A percentile compares a stretch with the other conserved stretches of the same genome.
phyloP scores from a whole-genome alignment of 2,113 vertebrate genomes.

The Choloepus hoffmanni region DNA sequence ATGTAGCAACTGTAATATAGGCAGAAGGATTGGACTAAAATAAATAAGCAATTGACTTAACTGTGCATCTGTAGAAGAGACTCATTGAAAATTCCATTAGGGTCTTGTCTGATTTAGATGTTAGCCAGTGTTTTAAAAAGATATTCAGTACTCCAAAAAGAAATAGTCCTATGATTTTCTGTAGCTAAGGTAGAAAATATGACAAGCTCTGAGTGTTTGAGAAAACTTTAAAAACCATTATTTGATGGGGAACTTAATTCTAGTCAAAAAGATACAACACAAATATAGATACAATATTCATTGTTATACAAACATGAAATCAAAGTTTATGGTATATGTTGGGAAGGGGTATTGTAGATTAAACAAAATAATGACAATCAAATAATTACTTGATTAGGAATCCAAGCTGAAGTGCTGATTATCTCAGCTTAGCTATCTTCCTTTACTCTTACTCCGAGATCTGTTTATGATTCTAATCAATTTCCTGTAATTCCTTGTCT shows the following conservation, averaged over 20 bases:
- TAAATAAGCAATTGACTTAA: not conserved
- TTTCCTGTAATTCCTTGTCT: slow-evolving; percentile 80
- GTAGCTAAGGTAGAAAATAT: not conserved
- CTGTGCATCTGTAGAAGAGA: not conserved
- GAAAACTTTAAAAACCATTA: slow-evolving; percentile 53
- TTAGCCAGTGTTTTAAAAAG: slow-evolving; percentile 29
- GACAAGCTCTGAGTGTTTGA: slow-evolving; percentile 31
- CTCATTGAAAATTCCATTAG: not conserved
- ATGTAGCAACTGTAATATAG: not conserved
- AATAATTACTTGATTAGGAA: slow-evolving; percentile 84
- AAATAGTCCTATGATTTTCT: slow-evolving; percentile 24
- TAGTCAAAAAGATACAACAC: slow-evolving; percentile 40
- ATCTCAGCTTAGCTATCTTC: slow-evolving; percentile 74
- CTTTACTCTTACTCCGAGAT: slow-evolving; percentile 77
- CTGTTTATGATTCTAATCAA: slow-evolving; percentile 82
- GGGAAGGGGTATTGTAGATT: slow-evolving; percentile 54
- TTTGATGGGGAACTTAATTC: slow-evolving; percentile 58
- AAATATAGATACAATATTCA: slow-evolving; percentile 48
- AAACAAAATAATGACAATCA: slow-evolving; percentile 84
- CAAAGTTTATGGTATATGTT: slow-evolving; percentile 66
- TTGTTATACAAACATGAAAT: slow-evolving; percentile 61
- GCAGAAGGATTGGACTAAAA: not conserved
- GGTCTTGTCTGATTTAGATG: not conserved
- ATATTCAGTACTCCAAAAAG: not conserved
- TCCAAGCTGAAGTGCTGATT: slow-evolving; percentile 80